phyloP scores from a whole-genome alignment of 2,888 invertebrate species.

The Myopa testacea region DNA sequence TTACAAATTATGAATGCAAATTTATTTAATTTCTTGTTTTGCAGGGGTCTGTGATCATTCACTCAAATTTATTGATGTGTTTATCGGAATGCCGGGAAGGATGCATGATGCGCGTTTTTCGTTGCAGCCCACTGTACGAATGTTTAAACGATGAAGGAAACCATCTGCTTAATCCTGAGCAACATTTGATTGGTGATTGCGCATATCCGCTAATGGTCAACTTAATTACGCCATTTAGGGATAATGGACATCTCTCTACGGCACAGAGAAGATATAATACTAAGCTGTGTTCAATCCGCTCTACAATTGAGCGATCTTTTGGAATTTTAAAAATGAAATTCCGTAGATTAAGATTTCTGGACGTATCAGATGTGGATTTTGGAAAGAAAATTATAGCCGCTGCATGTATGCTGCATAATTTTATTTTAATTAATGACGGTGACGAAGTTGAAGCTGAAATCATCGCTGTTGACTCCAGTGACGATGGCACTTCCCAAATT shows the following conservation, averaged over 20 bases:
- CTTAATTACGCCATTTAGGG: neutral
- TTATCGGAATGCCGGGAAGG: constrained; percentile 36
- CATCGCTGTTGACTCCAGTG: too few relatives aligned
- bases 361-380: neutral
- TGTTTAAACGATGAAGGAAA: too few relatives aligned
- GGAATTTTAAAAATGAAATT: neutral
- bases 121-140: neutral
- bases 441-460: too few relatives aligned
- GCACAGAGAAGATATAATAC: constrained; percentile 3
- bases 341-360: neutral
- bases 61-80: constrained; percentile 20
- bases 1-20: neutral
- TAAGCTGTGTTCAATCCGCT: constrained; percentile 12
- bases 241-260: constrained; percentile 21
- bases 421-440: neutral
- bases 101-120: constrained; percentile 29
- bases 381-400: neutral
- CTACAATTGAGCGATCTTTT: constrained; percentile 28
- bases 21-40: too few relatives aligned
- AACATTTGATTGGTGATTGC: too few relatives aligned
- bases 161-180: too few relatives aligned
- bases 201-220: too few relatives aligned
- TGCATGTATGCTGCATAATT: neutral
- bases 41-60: neutral
- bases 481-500: too few relatives aligned